Evolutionary conservation across 2,797 vertebrate genomes (phyloP).

Genomic region (Chiroxiphia lanceolata): DNA sequence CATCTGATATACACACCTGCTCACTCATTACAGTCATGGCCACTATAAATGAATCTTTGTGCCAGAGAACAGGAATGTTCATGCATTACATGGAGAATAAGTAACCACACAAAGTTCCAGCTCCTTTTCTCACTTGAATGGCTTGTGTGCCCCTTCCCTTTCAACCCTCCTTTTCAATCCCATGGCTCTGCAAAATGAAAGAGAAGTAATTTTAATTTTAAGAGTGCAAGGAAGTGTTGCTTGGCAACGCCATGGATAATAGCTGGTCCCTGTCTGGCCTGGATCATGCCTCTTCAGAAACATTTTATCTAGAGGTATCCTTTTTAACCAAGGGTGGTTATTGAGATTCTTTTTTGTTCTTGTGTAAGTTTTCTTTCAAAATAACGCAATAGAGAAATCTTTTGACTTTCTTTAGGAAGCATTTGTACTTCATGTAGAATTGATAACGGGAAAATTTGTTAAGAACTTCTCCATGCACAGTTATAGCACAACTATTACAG

Average conservation of each 20-base stretch:
- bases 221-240: constrained; percentile 15
- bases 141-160: background rate
- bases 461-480: background rate
- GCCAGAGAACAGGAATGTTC: background rate
- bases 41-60: background rate
- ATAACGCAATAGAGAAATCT: background rate
- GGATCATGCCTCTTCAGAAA: background rate
- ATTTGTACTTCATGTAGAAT: background rate
- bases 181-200: background rate
- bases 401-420: background rate
- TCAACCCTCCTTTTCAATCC: background rate
- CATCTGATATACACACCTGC: background rate
- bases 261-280: background rate
- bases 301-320: background rate
- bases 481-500: background rate
- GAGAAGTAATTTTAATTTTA: constrained; percentile 16
- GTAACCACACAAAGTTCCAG: background rate
- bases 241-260: constrained; percentile 14
- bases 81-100: background rate
- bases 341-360: background rate
- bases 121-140: background rate
- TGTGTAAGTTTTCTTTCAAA: background rate
- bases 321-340: background rate
- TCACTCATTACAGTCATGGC: background rate
- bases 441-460: background rate